Evolutionary conservation across 2,888 invertebrate species (phyloP), one percentile per base, ranked within the genome.

Genomic region (Chironomus tentans): DNA sequence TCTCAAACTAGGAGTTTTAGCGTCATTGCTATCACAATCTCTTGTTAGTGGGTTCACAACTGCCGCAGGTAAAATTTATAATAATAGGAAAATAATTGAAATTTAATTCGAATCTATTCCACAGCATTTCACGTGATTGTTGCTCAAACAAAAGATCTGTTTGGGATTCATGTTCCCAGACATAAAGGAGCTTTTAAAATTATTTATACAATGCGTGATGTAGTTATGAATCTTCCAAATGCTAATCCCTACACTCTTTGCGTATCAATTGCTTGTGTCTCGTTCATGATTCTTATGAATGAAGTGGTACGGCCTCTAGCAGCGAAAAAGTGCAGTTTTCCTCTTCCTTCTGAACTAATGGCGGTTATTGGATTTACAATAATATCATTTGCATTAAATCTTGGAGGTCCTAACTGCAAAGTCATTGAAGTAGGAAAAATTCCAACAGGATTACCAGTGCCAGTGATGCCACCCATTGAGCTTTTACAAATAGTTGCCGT

Each of bases 331-430:
- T 87, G 88, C 73, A 85, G 86, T 68, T 87, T 92, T 80, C 93
- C 93, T 0, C 82, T 93, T 68, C 93, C 93, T 1, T 89, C 90
- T 70, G 93, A 94, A 81, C 83, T 94, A 46, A 85, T 93, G 62
- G 88, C 89, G 24, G 91, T 93, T 1, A 84, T 90, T 21, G 82
- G 86, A 47, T 91, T 90, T 77, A 91, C 92, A 1, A 79, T 90
- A 13, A 84, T 88, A 7, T 92, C 92, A 3, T 87, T 86, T 78
- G 86, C 85, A 78, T 83, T 85, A 62, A 80, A 88, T 69, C 84
- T 93, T 50, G 65, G 62, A 15, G 82, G 84, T n/a, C 81, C 78
- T 7, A 86, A 87, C 0, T 86, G 85, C 80, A 81, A 83, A 61
- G 86, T 93, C 2, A 80, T 81, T 77, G 84, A 88, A 68, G 89